These are phyloP conservation scores for Microcaecilia unicolor DNA, from an alignment of 2,797 vertebrate species.

Conservation along the genomic window DNA sequence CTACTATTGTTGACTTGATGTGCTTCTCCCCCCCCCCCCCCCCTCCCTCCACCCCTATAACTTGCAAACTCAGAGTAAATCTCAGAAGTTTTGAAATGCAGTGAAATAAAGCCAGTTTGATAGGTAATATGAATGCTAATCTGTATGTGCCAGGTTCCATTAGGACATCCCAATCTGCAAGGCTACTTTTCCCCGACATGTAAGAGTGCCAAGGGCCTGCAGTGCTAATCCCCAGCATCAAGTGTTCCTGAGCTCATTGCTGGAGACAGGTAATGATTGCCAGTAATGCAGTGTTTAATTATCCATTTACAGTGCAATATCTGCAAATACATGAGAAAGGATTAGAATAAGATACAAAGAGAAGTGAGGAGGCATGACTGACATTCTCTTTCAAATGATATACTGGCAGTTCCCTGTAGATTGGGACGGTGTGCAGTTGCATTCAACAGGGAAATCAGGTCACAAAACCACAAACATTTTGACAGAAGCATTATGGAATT, in stretches of 20 bases:
- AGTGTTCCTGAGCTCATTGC: neutral
- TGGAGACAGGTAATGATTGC: neutral
- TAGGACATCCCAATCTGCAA: no score
- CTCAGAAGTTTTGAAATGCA: no score
- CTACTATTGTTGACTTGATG: no score
- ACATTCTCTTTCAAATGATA: no score
- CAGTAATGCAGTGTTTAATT: neutral
- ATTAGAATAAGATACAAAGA: neutral
- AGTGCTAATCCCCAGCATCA: neutral
- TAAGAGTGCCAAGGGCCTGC: neutral
- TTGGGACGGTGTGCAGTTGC: no score
- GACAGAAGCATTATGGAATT: no score
- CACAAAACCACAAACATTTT: no score
- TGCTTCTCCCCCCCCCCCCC: no score
- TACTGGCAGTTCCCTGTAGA: no score
- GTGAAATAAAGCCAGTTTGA: neutral
- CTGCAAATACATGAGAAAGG: neutral
- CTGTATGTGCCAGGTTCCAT: neutral
- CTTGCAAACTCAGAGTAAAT: no score
- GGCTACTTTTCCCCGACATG: neutral
- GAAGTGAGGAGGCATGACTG: neutral
- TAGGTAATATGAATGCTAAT: neutral
- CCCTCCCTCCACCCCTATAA: no score
- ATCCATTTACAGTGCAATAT: neutral
- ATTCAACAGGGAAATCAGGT: no score